Base-by-base conservation (phyloP, 2,797 vertebrate genomes). In the Leptodactylus fallax region DNA sequence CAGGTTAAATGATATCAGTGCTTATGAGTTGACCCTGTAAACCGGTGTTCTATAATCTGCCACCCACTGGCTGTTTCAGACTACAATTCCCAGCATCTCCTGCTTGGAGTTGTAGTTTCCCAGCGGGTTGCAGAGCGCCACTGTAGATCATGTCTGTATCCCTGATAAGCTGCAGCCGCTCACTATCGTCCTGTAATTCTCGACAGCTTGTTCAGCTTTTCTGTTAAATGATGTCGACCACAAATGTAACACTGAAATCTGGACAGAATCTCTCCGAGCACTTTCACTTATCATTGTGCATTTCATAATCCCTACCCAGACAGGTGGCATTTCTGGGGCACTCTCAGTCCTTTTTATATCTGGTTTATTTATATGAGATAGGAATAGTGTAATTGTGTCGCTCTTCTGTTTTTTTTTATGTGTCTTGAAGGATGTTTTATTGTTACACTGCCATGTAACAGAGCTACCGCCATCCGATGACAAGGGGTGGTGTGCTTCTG, bases 121-220 rank as follows among this genome's bases (percentile, higher is more conserved):
- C 11, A 14, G 14, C 16, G 47, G n/a, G 36, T 21, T 5, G 27
- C 25, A 69, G 27, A 69, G 27, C 67, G 47, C 72, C 11, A 9
- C 87, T 90, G 89, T 94, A 89, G 95, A 93, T 93, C 90, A 91
- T 94, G 95, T 94, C 92, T 93, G 92, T 95, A 94, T 91, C 95
- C 95, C 92, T 92, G 92, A 92, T 92, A 92, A 90, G 91, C 93
- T 93, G 92, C 89, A 90, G 91, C 92, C 92, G 91, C 93, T 94
- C 94, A 94, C 90, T 82, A 94, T 93, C 93, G 95, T 96, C 93
- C 93, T 96, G 96, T 97, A 95, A 95, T 95, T 95, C 67, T 91
- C 93, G 94, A 95, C 94, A 83, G 95, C 93, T 94, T 94, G 92
- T 95, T 95, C 92, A 92, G 94, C 94, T 95, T 95, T 55, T 78